Conservation (phyloP, 2,113 vertebrate species). For the Ammodytes marinus region DNA sequence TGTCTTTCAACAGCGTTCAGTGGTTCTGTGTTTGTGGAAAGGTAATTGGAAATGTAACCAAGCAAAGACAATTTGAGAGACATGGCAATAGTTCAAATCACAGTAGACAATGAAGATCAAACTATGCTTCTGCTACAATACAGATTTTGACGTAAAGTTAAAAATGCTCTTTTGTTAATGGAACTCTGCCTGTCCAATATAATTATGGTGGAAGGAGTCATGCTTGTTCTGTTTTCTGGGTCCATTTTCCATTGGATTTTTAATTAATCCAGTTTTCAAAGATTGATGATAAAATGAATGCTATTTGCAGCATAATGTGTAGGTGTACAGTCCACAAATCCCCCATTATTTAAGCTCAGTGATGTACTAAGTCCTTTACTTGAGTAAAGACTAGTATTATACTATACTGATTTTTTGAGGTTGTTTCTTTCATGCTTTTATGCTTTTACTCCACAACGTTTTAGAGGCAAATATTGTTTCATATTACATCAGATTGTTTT, state of each 20-base stretch:
- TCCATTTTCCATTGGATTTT: constrained; percentile 1
- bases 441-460: neutral
- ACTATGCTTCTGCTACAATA: no score
- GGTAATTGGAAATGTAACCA: constrained; percentile 11
- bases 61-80: constrained; percentile 24
- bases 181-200: neutral
- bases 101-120: constrained; percentile 11
- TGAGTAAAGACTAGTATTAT: neutral
- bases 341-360: neutral
- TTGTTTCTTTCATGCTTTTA: neutral
- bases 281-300: neutral
- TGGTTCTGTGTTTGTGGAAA: constrained; percentile 7
- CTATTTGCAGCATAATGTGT: neutral
- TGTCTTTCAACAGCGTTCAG: neutral
- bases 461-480: no score
- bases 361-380: neutral
- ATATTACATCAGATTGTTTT: no score
- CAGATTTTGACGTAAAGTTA: neutral
- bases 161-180: constrained; percentile 1
- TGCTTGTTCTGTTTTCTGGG: neutral
- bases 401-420: neutral
- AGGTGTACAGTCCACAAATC: neutral
- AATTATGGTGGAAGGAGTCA: neutral
- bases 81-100: constrained; percentile 13
- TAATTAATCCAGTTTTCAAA: neutral